A percentile compares a stretch with the other conserved stretches of the same genome.
These are phyloP conservation scores for Nudaria mundana DNA, from an alignment of 2,888 invertebrate species.

Conservation along the genomic window DNA sequence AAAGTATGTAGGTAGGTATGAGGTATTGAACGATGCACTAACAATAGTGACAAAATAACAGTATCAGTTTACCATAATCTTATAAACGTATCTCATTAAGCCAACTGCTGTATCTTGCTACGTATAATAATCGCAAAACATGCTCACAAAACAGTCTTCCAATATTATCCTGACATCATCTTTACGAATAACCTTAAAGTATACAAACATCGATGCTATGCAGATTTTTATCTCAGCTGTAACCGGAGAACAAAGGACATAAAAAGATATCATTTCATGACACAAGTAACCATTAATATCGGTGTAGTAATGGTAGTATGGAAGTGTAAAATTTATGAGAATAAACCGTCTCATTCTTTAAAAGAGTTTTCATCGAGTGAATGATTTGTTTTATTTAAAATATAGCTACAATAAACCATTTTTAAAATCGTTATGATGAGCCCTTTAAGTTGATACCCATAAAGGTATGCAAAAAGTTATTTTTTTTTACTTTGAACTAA, in stretches of 20 bases:
- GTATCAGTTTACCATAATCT: constrained; percentile 2
- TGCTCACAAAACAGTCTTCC: constrained; percentile 13
- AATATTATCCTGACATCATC: constrained; percentile 27
- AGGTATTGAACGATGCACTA: not conserved
- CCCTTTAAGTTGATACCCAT: too few relatives aligned
- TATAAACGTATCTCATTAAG: constrained; percentile 6
- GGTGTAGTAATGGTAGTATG: constrained; percentile 20
- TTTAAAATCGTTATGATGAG: too few relatives aligned
- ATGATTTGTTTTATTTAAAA: too few relatives aligned
- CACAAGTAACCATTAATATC: constrained; percentile 24
- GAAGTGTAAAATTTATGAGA: constrained; percentile 27
- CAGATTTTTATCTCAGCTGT: constrained; percentile 31
- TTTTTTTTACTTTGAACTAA: too few relatives aligned
- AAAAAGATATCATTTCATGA: constrained; percentile 22
- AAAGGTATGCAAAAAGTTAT: too few relatives aligned
- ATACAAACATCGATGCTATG: constrained; percentile 26
- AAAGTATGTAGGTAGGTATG: too few relatives aligned
- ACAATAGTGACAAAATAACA: not conserved
- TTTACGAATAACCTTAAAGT: constrained; percentile 30
- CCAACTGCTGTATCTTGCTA: constrained; percentile 7
- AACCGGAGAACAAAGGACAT: constrained; percentile 35
- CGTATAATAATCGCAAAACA: constrained; percentile 13
- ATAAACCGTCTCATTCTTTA: constrained; percentile 24
- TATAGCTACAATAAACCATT: too few relatives aligned
- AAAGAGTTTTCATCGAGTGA: too few relatives aligned